Percentiles rank a stretch among this genome's conserved stretches.
Evolutionary conservation across 2,113 vertebrate species (phyloP).

Genomic region (Fulmarus glacialis): DNA sequence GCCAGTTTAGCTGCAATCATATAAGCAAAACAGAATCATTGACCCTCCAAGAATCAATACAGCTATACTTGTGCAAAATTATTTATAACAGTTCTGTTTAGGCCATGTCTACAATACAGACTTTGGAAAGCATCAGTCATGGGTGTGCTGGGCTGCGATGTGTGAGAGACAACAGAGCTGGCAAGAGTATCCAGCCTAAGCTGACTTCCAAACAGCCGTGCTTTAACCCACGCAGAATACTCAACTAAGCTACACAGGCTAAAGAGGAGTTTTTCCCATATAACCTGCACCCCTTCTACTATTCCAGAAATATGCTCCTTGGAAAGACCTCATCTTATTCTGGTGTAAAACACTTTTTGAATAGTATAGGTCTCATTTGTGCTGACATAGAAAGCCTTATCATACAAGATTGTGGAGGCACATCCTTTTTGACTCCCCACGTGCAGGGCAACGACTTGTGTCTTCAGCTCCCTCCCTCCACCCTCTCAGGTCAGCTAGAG

Average conservation of each 20-base stretch:
- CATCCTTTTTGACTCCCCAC: neutral
- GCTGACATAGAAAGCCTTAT: neutral
- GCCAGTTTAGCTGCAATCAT: neutral
- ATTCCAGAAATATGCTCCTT: neutral
- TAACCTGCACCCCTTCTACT: neutral
- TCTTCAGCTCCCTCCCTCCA: neutral
- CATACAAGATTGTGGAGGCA: neutral
- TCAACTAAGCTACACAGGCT: accelerated
- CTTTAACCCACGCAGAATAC: accelerated
- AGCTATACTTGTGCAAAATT: neutral
- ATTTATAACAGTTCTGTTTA: neutral
- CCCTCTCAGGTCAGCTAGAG: neutral
- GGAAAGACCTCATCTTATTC: neutral
- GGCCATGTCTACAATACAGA: neutral
- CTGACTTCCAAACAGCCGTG: neutral
- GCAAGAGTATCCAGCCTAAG: neutral
- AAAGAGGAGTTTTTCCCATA: neutral
- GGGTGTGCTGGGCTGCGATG: neutral
- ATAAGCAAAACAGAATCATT: neutral
- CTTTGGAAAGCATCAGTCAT: neutral
- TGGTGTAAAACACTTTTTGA: neutral
- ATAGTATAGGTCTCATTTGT: neutral
- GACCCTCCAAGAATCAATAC: neutral
- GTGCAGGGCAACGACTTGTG: neutral
- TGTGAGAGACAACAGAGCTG: neutral